These are phyloP conservation scores for Enteromius thamalakanensis DNA, from an alignment of 2,797 vertebrate species.

Conservation along the genomic window DNA sequence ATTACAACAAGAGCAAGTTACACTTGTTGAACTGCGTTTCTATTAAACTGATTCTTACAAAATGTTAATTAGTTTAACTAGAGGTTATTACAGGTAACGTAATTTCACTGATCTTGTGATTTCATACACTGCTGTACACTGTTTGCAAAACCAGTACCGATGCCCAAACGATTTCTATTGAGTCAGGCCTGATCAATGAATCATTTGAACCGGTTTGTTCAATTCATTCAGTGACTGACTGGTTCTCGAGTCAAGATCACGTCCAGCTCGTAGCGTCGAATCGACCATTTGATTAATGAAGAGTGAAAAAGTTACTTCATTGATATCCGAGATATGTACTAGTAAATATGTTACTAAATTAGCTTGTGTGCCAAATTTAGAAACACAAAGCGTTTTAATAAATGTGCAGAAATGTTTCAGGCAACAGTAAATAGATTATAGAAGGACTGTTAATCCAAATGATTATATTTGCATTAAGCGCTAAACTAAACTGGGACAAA, in stretches of 20 bases:
- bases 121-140: neutral
- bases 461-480: neutral
- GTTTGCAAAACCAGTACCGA: neutral
- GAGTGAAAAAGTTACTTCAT: neutral
- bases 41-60: neutral
- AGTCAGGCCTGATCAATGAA: neutral
- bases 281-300: neutral
- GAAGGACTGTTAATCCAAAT: neutral
- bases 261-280: neutral
- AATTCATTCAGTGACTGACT: neutral
- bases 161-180: neutral
- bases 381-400: neutral
- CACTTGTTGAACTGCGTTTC: neutral
- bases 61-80: neutral
- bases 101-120: neutral
- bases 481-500: neutral
- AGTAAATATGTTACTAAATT: neutral
- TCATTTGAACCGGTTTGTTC: neutral
- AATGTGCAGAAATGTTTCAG: neutral
- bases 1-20: neutral
- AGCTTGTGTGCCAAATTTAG: neutral
- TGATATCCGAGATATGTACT: neutral
- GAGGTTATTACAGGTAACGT: neutral
- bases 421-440: neutral
- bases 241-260: neutral